These are phyloP conservation scores for Stenolophus ochropezus DNA, from an alignment of 2,888 invertebrate genomes.

Conservation along the genomic window DNA sequence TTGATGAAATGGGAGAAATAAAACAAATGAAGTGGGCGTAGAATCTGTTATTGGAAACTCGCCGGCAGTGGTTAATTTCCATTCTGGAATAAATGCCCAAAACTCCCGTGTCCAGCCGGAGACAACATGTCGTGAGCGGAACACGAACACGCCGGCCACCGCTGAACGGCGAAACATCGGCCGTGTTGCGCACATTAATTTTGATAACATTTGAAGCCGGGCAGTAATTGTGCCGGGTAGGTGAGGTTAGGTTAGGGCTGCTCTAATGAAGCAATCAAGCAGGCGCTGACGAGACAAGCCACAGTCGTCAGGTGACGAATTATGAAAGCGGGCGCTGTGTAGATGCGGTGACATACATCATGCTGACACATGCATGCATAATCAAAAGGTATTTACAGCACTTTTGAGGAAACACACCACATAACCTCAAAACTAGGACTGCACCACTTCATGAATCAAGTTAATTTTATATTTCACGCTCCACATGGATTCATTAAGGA, in stretches of 20 bases:
- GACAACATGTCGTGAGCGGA: neutral
- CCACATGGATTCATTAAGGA: neutral
- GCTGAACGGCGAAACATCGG: neutral
- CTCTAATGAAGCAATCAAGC: slow-evolving; percentile 69
- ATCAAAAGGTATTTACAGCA: neutral
- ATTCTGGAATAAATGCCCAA: neutral
- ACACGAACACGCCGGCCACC: neutral
- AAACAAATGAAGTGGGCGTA: too few species aligned
- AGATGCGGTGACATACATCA: neutral
- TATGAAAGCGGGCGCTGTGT: slow-evolving; percentile 41
- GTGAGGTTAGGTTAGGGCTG: slow-evolving; percentile 65
- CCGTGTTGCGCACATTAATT: slow-evolving; percentile 66
- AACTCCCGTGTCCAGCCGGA: neutral
- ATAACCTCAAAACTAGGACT: neutral
- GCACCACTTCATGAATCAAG: neutral
- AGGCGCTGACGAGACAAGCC: slow-evolving; percentile 63
- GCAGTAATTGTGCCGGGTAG: slow-evolving; percentile 69
- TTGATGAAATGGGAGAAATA: too few species aligned
- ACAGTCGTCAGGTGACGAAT: slow-evolving; percentile 52
- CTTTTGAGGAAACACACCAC: neutral
- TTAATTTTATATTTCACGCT: neutral
- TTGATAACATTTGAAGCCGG: slow-evolving; percentile 68
- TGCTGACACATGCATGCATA: slow-evolving; percentile 10
- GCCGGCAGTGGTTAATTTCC: neutral
- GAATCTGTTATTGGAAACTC: neutral